phyloP scores from a whole-genome alignment of 2,113 vertebrate genomes.

The Protobothrops mucrosquamatus region DNA sequence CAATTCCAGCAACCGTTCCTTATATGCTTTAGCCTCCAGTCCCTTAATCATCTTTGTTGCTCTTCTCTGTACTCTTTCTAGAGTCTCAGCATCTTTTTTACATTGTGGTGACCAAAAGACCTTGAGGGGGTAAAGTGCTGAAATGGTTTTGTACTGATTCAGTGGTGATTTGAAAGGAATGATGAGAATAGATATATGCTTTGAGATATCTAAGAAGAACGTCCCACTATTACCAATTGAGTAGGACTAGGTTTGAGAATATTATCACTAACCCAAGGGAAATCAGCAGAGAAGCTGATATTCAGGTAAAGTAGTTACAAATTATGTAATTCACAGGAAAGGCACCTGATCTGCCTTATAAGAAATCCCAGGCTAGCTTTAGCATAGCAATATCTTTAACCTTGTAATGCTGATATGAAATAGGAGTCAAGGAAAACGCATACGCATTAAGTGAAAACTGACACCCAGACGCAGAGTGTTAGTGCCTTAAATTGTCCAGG shows the following conservation, averaged over 20 bases:
- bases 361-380: neutral
- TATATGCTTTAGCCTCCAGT: too few species aligned
- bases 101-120: neutral
- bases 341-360: neutral
- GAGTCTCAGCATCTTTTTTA: too few species aligned
- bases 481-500: neutral
- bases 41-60: too few species aligned
- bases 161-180: neutral
- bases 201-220: neutral
- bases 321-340: neutral
- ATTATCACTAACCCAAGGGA: neutral
- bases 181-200: neutral
- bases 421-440: neutral
- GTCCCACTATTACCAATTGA: neutral
- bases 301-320: neutral
- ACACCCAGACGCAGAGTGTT: neutral
- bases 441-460: neutral
- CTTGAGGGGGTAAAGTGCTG: neutral
- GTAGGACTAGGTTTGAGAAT: neutral
- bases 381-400: neutral
- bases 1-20: too few species aligned
- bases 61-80: too few species aligned
- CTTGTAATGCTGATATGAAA: neutral
- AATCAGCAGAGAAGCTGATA: neutral
- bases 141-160: neutral